Conservation (phyloP, 2,888 invertebrate species). For the Monopis laevigella region DNA sequence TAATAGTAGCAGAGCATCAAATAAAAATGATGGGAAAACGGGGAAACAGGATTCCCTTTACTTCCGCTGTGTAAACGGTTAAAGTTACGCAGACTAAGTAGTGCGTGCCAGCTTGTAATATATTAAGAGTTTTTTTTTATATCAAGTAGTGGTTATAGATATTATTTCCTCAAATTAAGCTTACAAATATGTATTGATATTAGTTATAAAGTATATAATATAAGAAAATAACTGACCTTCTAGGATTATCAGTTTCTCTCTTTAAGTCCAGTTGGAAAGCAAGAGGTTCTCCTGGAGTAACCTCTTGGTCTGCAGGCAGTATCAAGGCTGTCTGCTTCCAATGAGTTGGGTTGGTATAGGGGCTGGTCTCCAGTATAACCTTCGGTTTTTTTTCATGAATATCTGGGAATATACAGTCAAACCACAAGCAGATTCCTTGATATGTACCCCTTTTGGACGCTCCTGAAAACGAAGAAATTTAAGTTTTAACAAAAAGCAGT, state of each 20-base stretch:
- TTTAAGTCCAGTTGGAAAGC: slow-evolving; percentile 74
- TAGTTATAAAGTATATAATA: background rate
- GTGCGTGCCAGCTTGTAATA: too few species aligned
- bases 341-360: slow-evolving; percentile 78
- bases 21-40: too few species aligned
- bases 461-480: too few species aligned
- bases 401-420: slow-evolving; percentile 77
- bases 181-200: background rate
- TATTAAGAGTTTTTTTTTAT: too few species aligned
- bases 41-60: background rate
- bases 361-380: slow-evolving; percentile 80
- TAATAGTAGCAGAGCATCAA: too few species aligned
- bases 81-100: too few species aligned
- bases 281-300: slow-evolving; percentile 70
- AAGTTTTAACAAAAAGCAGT: too few species aligned
- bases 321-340: slow-evolving; percentile 95
- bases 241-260: slow-evolving; percentile 48
- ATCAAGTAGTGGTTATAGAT: too few species aligned
- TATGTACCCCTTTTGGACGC: slow-evolving; percentile 68
- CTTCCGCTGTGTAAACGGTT: too few species aligned
- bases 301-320: slow-evolving; percentile 71
- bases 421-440: slow-evolving; percentile 85
- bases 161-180: background rate
- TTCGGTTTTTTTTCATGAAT: slow-evolving; percentile 53
- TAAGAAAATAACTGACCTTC: slow-evolving; percentile 37